A percentile compares a stretch with the other conserved stretches of the same genome.
phyloP scores from a whole-genome alignment of 2,113 vertebrate species.

The Passer domesticus region DNA sequence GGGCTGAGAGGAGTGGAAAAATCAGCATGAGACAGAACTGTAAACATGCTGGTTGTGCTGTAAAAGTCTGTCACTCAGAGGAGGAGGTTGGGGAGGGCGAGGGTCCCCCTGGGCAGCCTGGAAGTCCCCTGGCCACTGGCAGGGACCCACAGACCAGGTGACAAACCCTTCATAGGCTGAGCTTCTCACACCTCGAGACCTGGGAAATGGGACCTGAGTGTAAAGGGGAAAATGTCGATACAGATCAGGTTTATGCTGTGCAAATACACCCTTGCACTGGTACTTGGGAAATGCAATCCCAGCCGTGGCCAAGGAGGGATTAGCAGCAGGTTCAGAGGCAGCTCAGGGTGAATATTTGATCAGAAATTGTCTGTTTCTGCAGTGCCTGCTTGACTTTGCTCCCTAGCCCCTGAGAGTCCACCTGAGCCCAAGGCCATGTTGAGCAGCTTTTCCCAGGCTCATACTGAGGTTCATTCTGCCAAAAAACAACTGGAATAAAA shows the following conservation, averaged over 20 bases:
- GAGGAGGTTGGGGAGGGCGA: background rate
- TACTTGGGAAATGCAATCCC: background rate
- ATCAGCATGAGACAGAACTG: background rate
- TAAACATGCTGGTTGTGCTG: background rate
- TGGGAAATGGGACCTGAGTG: background rate
- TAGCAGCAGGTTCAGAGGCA: background rate
- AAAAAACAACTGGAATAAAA: background rate
- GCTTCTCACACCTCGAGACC: background rate
- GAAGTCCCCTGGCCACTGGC: background rate
- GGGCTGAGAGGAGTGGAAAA: background rate
- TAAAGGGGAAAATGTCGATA: background rate
- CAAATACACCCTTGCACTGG: background rate
- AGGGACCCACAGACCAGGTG: accelerated
- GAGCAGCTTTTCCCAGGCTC: background rate
- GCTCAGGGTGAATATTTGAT: background rate
- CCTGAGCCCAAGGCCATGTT: accelerated
- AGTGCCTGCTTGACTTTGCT: background rate
- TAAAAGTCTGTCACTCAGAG: accelerated
- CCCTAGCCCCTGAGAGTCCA: too few relatives aligned
- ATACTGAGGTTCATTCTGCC: background rate
- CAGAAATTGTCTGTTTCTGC: background rate
- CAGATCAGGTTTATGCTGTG: background rate
- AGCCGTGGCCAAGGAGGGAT: background rate
- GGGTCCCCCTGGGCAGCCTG: background rate
- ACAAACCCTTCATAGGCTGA: background rate